Conservation (phyloP, 2,113 vertebrate genomes). For the Clarias macrocephalus region DNA sequence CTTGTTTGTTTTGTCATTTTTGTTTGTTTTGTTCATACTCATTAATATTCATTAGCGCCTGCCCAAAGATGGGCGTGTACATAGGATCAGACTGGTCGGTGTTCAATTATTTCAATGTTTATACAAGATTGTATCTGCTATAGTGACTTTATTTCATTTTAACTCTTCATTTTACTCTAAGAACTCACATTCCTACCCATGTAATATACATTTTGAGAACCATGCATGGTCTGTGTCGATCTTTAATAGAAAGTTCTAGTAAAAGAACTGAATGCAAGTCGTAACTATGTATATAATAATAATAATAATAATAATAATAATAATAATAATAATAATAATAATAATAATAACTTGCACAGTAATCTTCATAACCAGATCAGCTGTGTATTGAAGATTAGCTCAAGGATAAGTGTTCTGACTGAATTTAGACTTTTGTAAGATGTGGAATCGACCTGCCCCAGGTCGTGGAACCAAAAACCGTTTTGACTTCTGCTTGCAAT, state of each 20-base stretch:
- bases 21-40: too few relatives aligned
- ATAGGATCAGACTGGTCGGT: too few relatives aligned
- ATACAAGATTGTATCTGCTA: too few relatives aligned
- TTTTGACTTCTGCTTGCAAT: neutral
- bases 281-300: neutral
- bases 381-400: neutral
- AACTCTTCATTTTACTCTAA: too few relatives aligned
- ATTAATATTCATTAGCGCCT: too few relatives aligned
- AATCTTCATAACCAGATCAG: neutral
- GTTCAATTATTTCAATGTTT: too few relatives aligned
- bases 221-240: too few relatives aligned
- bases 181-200: too few relatives aligned
- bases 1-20: too few relatives aligned
- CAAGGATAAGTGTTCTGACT: neutral
- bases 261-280: neutral
- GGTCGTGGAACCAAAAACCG: neutral
- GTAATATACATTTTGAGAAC: too few relatives aligned
- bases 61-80: too few relatives aligned
- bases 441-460: neutral
- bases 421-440: neutral
- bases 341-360: neutral
- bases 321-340: neutral
- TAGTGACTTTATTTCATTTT: too few relatives aligned
- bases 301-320: neutral
- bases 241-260: neutral